Percentiles rank a stretch among this genome's conserved stretches.
phyloP scores from a whole-genome alignment of 2,888 invertebrate species.

The Osmoderma eremita region DNA sequence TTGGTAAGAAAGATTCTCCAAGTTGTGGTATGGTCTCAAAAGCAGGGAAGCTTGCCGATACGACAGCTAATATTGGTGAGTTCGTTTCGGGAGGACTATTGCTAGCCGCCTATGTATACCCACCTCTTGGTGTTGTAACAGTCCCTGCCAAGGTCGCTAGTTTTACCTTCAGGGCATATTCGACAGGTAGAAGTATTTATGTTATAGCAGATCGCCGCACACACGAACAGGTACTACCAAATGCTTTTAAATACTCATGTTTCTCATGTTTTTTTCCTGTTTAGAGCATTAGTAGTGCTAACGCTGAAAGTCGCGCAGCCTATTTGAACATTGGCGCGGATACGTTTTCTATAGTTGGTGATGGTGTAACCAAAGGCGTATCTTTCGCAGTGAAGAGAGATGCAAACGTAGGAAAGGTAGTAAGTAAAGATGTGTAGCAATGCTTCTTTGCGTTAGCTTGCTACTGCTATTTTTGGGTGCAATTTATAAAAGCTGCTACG shows the following conservation, averaged over 20 bases:
- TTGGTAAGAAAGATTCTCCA: constrained; percentile 4
- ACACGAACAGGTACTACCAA: constrained; percentile 40
- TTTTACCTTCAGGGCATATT: constrained; percentile 37
- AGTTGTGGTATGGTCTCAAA: background rate
- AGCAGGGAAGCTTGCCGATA: background rate
- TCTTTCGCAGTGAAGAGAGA: constrained; percentile 46
- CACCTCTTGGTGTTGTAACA: constrained; percentile 37
- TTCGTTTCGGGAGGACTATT: constrained; percentile 37
- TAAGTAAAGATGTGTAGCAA: no score
- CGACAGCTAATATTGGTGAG: constrained; percentile 26
- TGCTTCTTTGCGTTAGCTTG: no score
- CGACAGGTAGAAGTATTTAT: constrained; percentile 39
- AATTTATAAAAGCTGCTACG: no score
- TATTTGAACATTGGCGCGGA: constrained; percentile 70
- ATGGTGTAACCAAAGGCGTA: constrained; percentile 60
- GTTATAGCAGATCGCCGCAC: constrained; percentile 37
- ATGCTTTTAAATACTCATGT: background rate
- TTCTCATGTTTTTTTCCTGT: constrained; percentile 6
- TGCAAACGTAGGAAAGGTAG: constrained; percentile 29
- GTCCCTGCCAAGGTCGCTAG: constrained; percentile 30
- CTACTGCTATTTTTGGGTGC: no score
- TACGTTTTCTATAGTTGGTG: constrained; percentile 50
- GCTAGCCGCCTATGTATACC: constrained; percentile 16
- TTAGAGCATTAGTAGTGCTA: constrained; percentile 62
- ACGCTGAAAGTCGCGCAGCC: constrained; percentile 68